Evolutionary conservation across 2,888 invertebrate genomes (phyloP).

Genomic region (Rotaria sp.): DNA sequence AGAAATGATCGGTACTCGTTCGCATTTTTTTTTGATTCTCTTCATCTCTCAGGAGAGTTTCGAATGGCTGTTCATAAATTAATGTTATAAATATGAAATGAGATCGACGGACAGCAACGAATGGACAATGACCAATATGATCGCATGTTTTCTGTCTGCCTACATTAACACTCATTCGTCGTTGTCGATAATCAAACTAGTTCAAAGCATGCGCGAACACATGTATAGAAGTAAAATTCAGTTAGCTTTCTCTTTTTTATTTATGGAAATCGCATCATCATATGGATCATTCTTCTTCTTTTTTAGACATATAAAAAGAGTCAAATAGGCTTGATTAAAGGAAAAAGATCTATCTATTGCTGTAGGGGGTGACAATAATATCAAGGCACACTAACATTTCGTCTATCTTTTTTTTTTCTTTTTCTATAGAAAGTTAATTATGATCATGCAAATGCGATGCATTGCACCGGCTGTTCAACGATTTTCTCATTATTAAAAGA

Average conservation of each 20-base stretch:
- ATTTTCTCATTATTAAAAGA: neutral
- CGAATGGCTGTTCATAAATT: constrained; percentile 2
- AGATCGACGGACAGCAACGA: neutral
- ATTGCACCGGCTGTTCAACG: neutral
- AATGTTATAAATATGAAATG: constrained; percentile 20
- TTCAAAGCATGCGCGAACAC: neutral
- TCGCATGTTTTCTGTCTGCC: neutral
- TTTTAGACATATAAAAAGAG: neutral
- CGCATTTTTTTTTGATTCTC: neutral
- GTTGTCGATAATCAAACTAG: neutral
- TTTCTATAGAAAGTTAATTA: constrained; percentile 15
- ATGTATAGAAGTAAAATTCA: neutral
- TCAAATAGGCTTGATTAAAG: constrained; percentile 10
- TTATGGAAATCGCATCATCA: constrained; percentile 8
- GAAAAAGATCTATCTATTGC: neutral
- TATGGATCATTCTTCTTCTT: neutral
- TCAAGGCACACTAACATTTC: neutral
- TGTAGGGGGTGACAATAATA: neutral
- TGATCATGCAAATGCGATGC: neutral
- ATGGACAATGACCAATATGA: neutral
- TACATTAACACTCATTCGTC: constrained; percentile 1
- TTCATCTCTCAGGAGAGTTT: neutral
- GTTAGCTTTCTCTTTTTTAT: neutral
- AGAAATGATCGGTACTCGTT: neutral
- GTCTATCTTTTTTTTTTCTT: neutral